These are phyloP conservation scores for Prietella phreatophila DNA, from an alignment of 2,113 vertebrate species.

Conservation along the genomic window DNA sequence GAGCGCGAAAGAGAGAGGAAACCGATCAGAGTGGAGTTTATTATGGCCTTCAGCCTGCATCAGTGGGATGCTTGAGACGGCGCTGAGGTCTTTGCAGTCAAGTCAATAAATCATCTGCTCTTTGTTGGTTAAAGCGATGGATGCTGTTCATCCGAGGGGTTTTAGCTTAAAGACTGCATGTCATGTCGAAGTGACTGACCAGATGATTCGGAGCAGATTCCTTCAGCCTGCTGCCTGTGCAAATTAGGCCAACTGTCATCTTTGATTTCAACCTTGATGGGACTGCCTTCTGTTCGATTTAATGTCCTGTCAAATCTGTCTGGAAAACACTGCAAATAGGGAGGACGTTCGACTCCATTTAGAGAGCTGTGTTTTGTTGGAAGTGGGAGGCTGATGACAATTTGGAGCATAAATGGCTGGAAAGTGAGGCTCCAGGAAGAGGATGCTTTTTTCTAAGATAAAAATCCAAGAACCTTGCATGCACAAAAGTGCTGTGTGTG, in stretches of 20 bases:
- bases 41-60: conserved; percentile 15
- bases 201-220: conserved; percentile 1
- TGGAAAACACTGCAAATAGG: background rate
- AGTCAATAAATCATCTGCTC: background rate
- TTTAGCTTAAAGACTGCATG: background rate
- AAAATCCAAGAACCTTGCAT: background rate
- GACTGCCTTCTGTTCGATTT: background rate
- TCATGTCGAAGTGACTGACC: background rate
- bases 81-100: too few species aligned
- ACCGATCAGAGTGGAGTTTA: background rate
- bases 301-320: background rate
- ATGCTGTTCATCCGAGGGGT: background rate
- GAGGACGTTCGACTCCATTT: background rate
- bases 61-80: background rate
- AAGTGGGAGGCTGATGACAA: background rate
- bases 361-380: background rate
- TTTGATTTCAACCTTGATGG: background rate
- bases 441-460: background rate
- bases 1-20: background rate
- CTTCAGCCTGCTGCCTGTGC: background rate
- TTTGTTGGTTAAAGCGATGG: background rate
- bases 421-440: background rate
- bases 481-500: background rate
- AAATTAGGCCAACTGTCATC: background rate
- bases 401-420: background rate